Evolutionary conservation across 2,113 vertebrate genomes (phyloP).

Genomic region (Pimephales promelas): DNA sequence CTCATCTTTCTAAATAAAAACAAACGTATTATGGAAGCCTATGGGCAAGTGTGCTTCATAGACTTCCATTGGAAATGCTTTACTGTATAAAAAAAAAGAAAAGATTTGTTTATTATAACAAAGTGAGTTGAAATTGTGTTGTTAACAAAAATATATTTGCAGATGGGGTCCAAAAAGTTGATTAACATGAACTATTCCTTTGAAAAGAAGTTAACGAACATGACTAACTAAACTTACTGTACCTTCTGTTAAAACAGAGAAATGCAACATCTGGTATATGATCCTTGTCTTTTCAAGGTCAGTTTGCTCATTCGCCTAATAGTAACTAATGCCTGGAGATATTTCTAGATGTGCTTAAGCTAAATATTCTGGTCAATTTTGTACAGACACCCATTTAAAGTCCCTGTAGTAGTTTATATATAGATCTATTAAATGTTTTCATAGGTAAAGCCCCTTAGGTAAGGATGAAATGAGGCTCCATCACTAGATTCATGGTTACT

Average conservation of each 20-base stretch:
- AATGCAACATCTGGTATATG: background rate
- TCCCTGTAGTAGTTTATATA: background rate
- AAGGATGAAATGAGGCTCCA: background rate
- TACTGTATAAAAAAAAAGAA: background rate
- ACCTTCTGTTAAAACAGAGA: background rate
- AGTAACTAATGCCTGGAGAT: background rate
- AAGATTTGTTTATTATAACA: background rate
- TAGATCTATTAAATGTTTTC: background rate
- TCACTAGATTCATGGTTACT: background rate
- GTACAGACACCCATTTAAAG: background rate
- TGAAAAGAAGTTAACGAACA: background rate
- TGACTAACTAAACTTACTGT: background rate
- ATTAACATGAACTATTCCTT: background rate
- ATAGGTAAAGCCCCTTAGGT: background rate
- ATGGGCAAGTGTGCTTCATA: no score
- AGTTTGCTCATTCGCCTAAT: background rate
- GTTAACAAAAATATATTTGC: background rate
- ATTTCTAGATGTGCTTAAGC: constrained; percentile 13
- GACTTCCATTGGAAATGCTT: background rate
- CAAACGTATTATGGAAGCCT: no score
- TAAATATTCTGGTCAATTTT: background rate
- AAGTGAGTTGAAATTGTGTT: background rate
- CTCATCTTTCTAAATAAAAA: background rate
- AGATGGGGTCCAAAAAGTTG: background rate
- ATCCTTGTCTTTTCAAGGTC: background rate